A percentile compares a stretch with the other conserved stretches of the same genome.
Conservation (phyloP, 2,113 vertebrate genomes). For the Psittacula cyanocephala region DNA sequence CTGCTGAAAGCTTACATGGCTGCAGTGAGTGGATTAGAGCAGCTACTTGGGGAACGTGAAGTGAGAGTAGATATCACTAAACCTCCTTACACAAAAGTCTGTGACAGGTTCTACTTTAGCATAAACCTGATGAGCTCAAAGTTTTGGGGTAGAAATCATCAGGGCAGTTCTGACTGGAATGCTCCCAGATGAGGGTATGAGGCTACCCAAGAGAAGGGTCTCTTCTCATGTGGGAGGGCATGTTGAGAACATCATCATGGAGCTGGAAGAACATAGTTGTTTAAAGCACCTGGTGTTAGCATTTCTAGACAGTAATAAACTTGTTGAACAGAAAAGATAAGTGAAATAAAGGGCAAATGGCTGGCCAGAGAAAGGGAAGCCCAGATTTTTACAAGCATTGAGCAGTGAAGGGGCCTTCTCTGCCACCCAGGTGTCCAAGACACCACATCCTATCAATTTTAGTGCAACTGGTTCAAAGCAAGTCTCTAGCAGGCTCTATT, state of each 20-base stretch:
- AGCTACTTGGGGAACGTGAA: not conserved
- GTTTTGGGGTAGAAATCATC: not conserved
- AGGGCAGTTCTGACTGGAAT: not conserved
- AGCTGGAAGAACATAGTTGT: not conserved
- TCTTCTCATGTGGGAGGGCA: accelerated
- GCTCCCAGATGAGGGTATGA: not conserved
- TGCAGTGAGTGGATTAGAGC: not conserved
- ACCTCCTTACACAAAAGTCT: not conserved
- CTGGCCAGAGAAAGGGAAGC: not conserved
- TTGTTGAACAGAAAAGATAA: not conserved
- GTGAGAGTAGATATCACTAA: not conserved
- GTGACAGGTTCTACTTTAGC: not conserved
- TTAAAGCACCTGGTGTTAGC: not conserved
- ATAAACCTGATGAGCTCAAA: not conserved
- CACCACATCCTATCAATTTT: not conserved
- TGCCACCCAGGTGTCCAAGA: not conserved
- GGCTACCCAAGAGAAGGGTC: not conserved
- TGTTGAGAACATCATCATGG: accelerated
- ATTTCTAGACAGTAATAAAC: not conserved
- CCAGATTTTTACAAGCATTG: not conserved
- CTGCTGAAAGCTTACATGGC: not conserved
- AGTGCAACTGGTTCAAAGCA: not conserved
- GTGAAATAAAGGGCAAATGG: not conserved
- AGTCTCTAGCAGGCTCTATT: not conserved
- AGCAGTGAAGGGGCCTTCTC: not conserved